Base-by-base conservation (phyloP, 1,140 invertebrate species). In the Heliothis virescens region DNA sequence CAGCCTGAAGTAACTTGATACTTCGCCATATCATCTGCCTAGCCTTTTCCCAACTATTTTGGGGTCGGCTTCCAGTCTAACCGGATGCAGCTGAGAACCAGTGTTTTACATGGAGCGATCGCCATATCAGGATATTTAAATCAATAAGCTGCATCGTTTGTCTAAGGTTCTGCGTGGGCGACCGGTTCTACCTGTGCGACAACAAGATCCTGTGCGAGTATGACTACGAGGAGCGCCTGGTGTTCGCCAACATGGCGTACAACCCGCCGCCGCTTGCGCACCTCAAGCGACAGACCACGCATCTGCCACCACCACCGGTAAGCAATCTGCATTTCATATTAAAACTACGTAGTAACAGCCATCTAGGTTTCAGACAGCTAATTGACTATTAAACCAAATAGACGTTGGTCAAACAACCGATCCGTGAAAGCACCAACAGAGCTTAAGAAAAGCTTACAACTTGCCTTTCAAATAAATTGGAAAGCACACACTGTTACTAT, bases 131-230 rank as follows among this genome's bases (percentile, higher is more conserved):
- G 48, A 71, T 13, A 71, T 71, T 71, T 71, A 53, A 71, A 71
- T 71, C 67, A 71, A 71, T 71, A 7, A 53, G 21, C 15, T 71
- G 67, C 48, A 52, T 76, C 18, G 74, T 80, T 79, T 83, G 34
- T 84, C 57, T 47, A 95, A 99, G 99, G 95, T 99, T 99, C 95
- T 99, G 99, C 94, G 98, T 99, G 47, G 99, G 99, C 50, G 99
- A 99, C 95, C 96, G 98, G 77, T 99, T 99, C 94, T 99, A 99
- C 94, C 95, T 99, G 83, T 99, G 98, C 95, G 98, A 99, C 91
- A 99, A 99, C 95, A 99, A 99, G 95, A 99, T 99, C 83, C 96
- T 99, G 15, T 99, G 99, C 95, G 98, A 99, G 93, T 99, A 99
- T 92, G 98, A 99, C 94, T 99, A 99, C 92, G 98, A 99, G 91